Conservation (phyloP, 2,113 vertebrate genomes). For the Thalassarche chlororhynchos region DNA sequence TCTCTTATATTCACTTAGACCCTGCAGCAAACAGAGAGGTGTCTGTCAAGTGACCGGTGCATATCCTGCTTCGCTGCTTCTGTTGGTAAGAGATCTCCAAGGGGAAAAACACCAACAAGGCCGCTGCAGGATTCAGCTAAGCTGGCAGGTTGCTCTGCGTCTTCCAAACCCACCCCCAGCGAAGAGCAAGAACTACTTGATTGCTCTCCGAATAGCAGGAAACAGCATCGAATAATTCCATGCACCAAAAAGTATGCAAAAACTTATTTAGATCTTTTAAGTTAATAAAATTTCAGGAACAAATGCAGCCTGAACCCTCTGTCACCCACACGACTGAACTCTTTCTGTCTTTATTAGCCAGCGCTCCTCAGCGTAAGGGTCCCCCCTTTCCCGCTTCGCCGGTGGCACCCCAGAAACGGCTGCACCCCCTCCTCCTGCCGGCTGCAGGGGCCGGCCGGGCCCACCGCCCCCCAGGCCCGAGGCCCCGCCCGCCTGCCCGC, state of each 20-base stretch:
- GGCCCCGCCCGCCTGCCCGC: background rate
- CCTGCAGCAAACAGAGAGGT: conserved; percentile 69
- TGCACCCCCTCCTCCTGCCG: background rate
- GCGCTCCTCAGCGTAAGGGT: too few species aligned
- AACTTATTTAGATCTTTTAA: background rate
- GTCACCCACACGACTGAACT: background rate
- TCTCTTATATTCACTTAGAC: conserved; percentile 82
- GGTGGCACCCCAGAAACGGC: rapidly evolving
- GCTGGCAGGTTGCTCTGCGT: background rate
- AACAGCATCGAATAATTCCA: background rate
- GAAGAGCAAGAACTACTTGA: background rate
- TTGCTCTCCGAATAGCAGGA: too few species aligned
- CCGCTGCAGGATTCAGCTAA: background rate
- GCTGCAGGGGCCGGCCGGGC: background rate
- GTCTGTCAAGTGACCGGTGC: background rate
- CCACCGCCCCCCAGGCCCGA: background rate
- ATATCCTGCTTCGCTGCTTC: rapidly evolving
- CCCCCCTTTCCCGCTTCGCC: background rate
- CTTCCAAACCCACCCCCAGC: background rate
- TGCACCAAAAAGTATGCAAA: background rate
- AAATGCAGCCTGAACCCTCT: background rate
- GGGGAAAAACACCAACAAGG: background rate
- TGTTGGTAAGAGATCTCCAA: background rate
- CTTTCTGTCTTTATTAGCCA: too few species aligned
- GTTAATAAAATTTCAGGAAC: background rate